Percentiles rank a stretch among this genome's conserved stretches.
Evolutionary conservation across 2,113 vertebrate genomes (phyloP).

Genomic region (Pangasianodon gigas): DNA sequence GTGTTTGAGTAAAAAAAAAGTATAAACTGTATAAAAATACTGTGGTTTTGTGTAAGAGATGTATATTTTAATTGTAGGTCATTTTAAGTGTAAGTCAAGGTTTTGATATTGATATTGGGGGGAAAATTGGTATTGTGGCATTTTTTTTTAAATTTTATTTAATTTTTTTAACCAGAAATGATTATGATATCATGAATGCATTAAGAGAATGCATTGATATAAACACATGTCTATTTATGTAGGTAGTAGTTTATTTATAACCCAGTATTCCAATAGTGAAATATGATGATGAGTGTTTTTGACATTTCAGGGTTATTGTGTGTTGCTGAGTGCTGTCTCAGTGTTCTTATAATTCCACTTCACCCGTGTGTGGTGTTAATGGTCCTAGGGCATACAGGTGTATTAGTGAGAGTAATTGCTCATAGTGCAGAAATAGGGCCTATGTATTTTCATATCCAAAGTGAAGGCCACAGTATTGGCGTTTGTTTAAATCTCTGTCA

Average conservation of each 20-base stretch:
- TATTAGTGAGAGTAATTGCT: background rate
- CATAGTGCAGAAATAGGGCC: background rate
- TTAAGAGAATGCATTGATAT: background rate
- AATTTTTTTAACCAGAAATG: background rate
- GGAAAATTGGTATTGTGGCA: background rate
- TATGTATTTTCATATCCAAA: constrained; percentile 18
- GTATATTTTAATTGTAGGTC: background rate
- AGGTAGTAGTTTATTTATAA: background rate
- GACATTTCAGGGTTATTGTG: background rate
- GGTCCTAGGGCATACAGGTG: background rate
- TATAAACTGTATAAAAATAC: background rate
- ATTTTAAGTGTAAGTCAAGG: background rate
- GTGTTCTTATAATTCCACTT: background rate
- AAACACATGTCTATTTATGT: background rate
- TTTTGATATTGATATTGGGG: background rate
- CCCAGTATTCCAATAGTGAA: background rate
- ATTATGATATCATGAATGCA: background rate
- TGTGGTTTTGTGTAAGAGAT: background rate
- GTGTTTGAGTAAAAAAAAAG: background rate
- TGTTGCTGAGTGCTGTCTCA: background rate
- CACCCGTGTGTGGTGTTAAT: background rate
- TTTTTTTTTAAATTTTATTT: background rate
- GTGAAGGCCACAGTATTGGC: constrained; percentile 22
- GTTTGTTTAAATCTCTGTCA: constrained; percentile 17
- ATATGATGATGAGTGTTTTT: background rate